A percentile compares a stretch with the other conserved stretches of the same genome.
Conservation (phyloP, 2,888 invertebrate genomes). For the Caenorhabditis sp. region DNA sequence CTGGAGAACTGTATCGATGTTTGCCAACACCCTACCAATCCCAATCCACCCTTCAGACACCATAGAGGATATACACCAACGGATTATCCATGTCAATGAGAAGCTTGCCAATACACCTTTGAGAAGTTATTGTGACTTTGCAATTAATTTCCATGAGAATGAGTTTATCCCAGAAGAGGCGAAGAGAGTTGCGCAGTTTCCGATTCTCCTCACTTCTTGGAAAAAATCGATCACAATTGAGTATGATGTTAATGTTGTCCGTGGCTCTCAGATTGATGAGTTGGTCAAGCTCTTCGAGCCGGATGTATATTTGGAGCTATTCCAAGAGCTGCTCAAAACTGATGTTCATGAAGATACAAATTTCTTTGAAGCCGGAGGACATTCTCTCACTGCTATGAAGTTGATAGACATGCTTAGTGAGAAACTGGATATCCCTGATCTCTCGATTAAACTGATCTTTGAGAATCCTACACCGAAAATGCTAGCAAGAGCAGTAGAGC, state of each 20-base stretch:
- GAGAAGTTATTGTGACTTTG: slow-evolving; percentile 29
- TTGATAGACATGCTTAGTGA: slow-evolving; percentile 36
- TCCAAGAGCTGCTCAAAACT: neutral
- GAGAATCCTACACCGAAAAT: slow-evolving; percentile 29
- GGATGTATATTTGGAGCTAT: neutral
- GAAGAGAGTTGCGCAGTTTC: slow-evolving; percentile 13
- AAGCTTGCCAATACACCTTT: slow-evolving; percentile 8
- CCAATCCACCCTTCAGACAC: neutral
- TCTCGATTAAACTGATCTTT: slow-evolving; percentile 45
- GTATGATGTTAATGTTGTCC: slow-evolving; percentile 13
- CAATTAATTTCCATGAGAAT: slow-evolving; percentile 40
- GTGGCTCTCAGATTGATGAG: no score
- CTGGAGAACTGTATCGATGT: slow-evolving; percentile 51
- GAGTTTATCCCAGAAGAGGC: slow-evolving; percentile 3
- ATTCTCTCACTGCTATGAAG: slow-evolving; percentile 56
- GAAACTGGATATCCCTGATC: slow-evolving; percentile 9
- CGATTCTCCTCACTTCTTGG: slow-evolving; percentile 16
- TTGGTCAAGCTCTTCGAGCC: neutral
- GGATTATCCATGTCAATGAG: slow-evolving; percentile 3
- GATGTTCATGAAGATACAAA: slow-evolving; percentile 19
- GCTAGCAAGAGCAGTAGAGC: neutral
- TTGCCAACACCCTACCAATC: slow-evolving; percentile 56
- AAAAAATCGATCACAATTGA: slow-evolving; percentile 30
- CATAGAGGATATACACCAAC: neutral
- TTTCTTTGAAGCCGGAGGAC: slow-evolving; percentile 59